Conservation (phyloP, 2,113 vertebrate species). For the Isurus oxyrinchus region DNA sequence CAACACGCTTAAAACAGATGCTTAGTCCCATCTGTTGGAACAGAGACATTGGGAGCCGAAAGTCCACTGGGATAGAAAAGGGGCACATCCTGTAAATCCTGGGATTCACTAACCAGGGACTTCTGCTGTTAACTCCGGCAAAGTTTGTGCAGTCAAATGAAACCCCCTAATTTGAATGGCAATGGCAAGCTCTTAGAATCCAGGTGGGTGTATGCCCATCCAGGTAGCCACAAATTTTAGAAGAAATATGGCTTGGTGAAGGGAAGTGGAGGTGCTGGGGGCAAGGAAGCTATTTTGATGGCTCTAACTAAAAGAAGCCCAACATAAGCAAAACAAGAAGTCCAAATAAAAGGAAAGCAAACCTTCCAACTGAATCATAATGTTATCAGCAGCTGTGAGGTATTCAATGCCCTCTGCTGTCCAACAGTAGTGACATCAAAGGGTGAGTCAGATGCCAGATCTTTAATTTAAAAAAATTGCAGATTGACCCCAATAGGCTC, state of each 20-base stretch:
- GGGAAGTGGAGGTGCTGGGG: neutral
- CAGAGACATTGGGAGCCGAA: neutral
- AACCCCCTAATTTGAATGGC: neutral
- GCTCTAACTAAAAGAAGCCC: neutral
- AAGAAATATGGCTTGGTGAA: neutral
- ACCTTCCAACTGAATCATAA: neutral
- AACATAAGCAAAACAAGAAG: neutral
- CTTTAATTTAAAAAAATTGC: neutral
- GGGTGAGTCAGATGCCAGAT: neutral
- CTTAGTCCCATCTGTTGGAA: neutral
- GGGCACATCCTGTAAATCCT: neutral
- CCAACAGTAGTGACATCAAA: neutral
- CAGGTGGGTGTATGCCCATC: neutral
- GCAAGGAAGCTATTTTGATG: neutral
- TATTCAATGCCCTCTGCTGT: neutral
- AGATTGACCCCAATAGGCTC: neutral
- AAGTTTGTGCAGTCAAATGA: neutral
- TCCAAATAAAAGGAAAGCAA: neutral
- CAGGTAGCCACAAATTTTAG: neutral
- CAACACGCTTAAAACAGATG: constrained; percentile 1
- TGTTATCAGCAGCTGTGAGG: neutral
- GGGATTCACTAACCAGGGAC: neutral
- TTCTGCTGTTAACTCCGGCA: neutral
- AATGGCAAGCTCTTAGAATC: neutral
- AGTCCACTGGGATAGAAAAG: neutral